These are phyloP conservation scores for Polyergus mexicanus DNA, from an alignment of 1,140 invertebrate genomes.

Conservation along the genomic window DNA sequence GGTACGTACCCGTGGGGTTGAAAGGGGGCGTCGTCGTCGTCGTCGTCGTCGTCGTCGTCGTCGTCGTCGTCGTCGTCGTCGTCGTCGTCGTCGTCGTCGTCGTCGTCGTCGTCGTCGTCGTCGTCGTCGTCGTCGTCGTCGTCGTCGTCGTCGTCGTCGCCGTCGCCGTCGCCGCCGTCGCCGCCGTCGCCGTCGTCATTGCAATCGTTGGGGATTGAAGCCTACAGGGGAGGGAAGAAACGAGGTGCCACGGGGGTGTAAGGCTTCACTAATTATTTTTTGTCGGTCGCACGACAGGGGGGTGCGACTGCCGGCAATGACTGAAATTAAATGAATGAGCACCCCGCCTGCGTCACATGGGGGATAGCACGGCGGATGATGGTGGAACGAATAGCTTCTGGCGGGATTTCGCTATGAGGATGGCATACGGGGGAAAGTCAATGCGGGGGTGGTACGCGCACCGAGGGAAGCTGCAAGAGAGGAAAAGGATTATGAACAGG, in stretches of 20 bases:
- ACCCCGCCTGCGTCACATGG: conserved; percentile 67
- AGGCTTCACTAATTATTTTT: conserved; percentile 87
- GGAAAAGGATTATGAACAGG: conserved; percentile 78
- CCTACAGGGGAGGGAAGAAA: conserved; percentile 41
- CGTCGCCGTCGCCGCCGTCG: conserved; percentile 50
- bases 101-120: conserved; percentile 53
- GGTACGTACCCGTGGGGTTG: conserved; percentile 77
- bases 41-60: conserved; percentile 59
- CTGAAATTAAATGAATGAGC: conserved; percentile 85
- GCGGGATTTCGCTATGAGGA: conserved; percentile 62
- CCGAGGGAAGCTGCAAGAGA: conserved; percentile 31
- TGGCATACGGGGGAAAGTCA: conserved; percentile 30
- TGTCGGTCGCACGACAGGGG: conserved; percentile 84
- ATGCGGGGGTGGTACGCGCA: background rate
- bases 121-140: conserved; percentile 57
- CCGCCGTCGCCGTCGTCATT: conserved; percentile 46
- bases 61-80: conserved; percentile 43
- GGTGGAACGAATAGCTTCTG: conserved; percentile 61
- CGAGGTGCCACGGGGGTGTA: conserved; percentile 76
- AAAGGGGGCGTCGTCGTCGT: conserved; percentile 74
- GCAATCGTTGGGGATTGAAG: conserved; percentile 63
- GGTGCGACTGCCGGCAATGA: conserved; percentile 82
- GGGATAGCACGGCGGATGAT: conserved; percentile 51
- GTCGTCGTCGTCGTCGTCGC: conserved; percentile 65
- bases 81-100: conserved; percentile 65